Conservation (phyloP, 2,113 vertebrate genomes). For the Otocyon megalotis region DNA sequence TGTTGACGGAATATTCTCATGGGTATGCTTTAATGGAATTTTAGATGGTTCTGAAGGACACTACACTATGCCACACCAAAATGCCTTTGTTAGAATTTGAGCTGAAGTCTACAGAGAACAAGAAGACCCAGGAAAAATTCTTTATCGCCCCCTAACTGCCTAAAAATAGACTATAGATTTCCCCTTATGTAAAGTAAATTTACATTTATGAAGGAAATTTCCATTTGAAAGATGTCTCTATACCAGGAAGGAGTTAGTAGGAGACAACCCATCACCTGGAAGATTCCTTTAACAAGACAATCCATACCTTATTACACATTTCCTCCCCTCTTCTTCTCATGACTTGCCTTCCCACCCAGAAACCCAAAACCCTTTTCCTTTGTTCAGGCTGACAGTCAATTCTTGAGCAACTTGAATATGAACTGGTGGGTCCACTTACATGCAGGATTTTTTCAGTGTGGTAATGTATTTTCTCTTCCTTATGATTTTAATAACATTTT, state of each 20-base stretch:
- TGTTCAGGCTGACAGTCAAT: not conserved
- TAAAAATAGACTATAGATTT: not conserved
- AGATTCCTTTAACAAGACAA: not conserved
- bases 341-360: not conserved
- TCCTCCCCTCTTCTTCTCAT: not conserved
- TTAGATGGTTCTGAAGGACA: not conserved
- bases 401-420: not conserved
- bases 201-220: not conserved
- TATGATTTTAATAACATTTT: not conserved
- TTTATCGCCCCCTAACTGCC: not conserved
- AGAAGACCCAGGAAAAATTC: not conserved
- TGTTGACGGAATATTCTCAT: not conserved
- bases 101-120: not conserved
- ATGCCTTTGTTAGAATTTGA: not conserved
- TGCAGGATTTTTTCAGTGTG: not conserved
- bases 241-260: not conserved
- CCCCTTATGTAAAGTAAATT: not conserved
- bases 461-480: not conserved
- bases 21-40: not conserved
- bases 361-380: not conserved
- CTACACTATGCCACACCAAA: not conserved
- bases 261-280: not conserved
- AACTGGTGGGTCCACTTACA: not conserved
- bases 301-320: not conserved
- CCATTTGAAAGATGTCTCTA: not conserved